A percentile compares a stretch with the other conserved stretches of the same genome.
Conservation (phyloP, 2,888 invertebrate genomes). For the Argyresthia albistria region DNA sequence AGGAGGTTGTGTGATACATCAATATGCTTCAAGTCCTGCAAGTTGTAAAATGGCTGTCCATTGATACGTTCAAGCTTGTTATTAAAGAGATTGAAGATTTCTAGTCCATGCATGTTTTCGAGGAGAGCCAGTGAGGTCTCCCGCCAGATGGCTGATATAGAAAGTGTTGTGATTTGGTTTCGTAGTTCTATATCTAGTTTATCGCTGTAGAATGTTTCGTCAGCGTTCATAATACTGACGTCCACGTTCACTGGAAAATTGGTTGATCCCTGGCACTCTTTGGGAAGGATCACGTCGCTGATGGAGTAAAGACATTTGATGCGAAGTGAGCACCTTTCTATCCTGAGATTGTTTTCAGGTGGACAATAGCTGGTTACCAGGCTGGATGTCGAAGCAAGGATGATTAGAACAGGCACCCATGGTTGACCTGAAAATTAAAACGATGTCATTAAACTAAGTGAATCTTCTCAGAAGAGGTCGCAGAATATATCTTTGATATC, state of each 20-base stretch:
- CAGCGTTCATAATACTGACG: slow-evolving; percentile 31
- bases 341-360: slow-evolving; percentile 17
- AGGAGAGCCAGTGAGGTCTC: slow-evolving; percentile 31
- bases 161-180: slow-evolving; percentile 32
- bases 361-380: slow-evolving; percentile 21
- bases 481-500: too few species aligned
- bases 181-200: slow-evolving; percentile 26
- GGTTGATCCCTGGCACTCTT: slow-evolving; percentile 35
- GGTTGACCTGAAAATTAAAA: not conserved
- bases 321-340: slow-evolving; percentile 29
- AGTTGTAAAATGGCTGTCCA: slow-evolving; percentile 30
- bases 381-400: slow-evolving; percentile 1
- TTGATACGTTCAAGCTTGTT: slow-evolving; percentile 31
- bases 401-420: not conserved
- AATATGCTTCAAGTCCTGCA: slow-evolving; percentile 32
- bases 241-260: slow-evolving; percentile 37
- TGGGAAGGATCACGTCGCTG: slow-evolving; percentile 24
- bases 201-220: slow-evolving; percentile 23
- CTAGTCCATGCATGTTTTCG: slow-evolving; percentile 32
- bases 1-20: slow-evolving; percentile 42
- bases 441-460: not conserved
- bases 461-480: too few species aligned
- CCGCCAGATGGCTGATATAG: slow-evolving; percentile 28
- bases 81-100: slow-evolving; percentile 25
- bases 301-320: slow-evolving; percentile 34